Evolutionary conservation across 2,113 vertebrate genomes (phyloP), one percentile per base, ranked within the genome.

Genomic region (Dissostichus mawsoni): DNA sequence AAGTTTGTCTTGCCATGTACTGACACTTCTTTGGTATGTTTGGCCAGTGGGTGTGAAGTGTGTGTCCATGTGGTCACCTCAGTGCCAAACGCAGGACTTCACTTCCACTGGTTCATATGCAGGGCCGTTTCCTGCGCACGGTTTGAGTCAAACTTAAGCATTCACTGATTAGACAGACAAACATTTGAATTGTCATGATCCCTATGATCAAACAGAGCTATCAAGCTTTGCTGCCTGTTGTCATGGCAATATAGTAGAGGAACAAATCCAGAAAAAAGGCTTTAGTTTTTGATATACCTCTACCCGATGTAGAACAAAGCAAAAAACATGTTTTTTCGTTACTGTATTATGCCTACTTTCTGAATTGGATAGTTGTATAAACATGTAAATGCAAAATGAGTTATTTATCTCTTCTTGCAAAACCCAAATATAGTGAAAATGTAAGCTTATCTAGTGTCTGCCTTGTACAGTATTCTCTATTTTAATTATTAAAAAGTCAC

Each of bases 31-130:
- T 45, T 56, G 50, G 36, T 13, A 64, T 8, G 80, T 68, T 76
- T 82, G 69, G 18, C 57, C 52, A 13, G 53, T 62, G 51, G 44
- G 57, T 76, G 82, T 85, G 81, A 87, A 88, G 90, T 83, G 86
- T 90, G 90, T 4, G 14, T 63, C 44, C 65, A 53, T 23, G 61
- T 58, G 13, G 61, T 76, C 80, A 71, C 72, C 65, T 78, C 76
- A 63, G 52, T 67, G 58, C 23, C 45, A 70, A 59, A 51, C 23
- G 5, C 20, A 69, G 63, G 8, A 61, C 29, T 50, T 44, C 18
- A 23, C 63, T 14, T 23, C 23, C 20, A 1, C 44, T n/a, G n/a
- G 5, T 18, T 29, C 14, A 23, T 44, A 55, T 14, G 23, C 14
- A 23, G 36, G 44, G 29, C 16, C n/a, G 16, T 48, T 72, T 14